phyloP scores from a whole-genome alignment of 2,797 vertebrate genomes.

The Channa striata region DNA sequence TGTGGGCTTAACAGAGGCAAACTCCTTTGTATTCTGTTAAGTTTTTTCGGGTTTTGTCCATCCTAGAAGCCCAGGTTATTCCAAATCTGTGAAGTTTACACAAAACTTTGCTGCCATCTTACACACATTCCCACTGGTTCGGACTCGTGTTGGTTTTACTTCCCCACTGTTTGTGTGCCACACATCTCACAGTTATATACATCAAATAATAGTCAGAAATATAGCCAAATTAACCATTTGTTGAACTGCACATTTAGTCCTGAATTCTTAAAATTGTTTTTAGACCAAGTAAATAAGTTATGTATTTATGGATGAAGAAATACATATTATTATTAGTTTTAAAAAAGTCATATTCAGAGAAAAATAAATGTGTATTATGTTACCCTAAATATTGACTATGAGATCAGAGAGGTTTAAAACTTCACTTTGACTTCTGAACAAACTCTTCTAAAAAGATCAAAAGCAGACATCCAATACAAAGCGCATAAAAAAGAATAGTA shows the following conservation, averaged over 20 bases:
- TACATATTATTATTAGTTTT: background rate
- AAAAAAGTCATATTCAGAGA: no score
- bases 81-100: conserved; percentile 19
- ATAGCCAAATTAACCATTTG: background rate
- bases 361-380: no score
- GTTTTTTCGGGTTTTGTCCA: conserved; percentile 21
- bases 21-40: no score
- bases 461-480: no score
- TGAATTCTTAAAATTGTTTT: no score
- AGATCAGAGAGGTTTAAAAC: no score
- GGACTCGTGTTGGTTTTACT: background rate
- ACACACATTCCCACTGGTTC: background rate
- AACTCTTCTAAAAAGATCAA: no score
- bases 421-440: no score
- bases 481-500: no score
- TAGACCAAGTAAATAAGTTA: no score
- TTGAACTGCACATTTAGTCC: no score
- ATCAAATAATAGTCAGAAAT: background rate
- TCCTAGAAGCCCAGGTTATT: conserved; percentile 9
- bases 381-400: no score
- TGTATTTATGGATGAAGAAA: background rate
- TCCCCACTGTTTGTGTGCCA: background rate
- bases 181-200: background rate
- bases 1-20: conserved; percentile 13
- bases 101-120: conserved; percentile 9